Evolutionary conservation across 92 coral and sea anemone genomes (phyloP), one percentile per base, ranked within the genome.

Genomic region (Parazoanthus swiftii): DNA sequence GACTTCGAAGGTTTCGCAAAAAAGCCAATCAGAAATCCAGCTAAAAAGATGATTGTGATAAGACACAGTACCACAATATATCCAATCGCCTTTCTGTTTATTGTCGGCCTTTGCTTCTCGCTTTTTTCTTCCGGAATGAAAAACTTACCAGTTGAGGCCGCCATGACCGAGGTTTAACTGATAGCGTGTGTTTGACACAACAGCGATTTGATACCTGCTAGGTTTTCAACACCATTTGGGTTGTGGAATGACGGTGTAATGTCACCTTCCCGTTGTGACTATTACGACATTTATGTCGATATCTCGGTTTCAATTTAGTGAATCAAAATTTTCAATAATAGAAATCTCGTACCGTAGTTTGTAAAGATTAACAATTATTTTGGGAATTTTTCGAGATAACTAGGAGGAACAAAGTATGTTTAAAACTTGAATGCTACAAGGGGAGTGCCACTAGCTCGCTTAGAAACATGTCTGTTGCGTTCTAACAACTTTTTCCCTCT

Each of bases 1-100:
- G 74, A 36, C 68, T 56, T 79, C 68, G 67, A 26, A 29, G 83
- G 44, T 37, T 66, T 81, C 29, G 37, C 85, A 63, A 59, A 81
- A 63, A 7, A 63, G 29, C 85, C 85, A 36, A 59, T 8, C 50
- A 81, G 29, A 38, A 59, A 58, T 8, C 85, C 85, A 8, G 43
- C 56, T 29, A 63, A 54, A 81, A 81, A 63, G 71, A 63, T 16
- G 15, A 81, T 35, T 21, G 16, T 16, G n/a, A 81, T 50, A 6
- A 81, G 74, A 36, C 63, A 20, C 46, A 81, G 26, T 16, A 36
- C 33, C 44, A 63, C 18, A 35, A 58, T 7, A 58, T 13, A 37
- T 3, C 20, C 20, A 21, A 59, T 37, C 25, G 35, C 7, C 35
- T 35, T 63, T 66, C 73, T 81, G 50, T 26, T 74, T 6, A 6